Conservation (phyloP, 2,888 invertebrate genomes). For the Andricus quercusramuli region DNA sequence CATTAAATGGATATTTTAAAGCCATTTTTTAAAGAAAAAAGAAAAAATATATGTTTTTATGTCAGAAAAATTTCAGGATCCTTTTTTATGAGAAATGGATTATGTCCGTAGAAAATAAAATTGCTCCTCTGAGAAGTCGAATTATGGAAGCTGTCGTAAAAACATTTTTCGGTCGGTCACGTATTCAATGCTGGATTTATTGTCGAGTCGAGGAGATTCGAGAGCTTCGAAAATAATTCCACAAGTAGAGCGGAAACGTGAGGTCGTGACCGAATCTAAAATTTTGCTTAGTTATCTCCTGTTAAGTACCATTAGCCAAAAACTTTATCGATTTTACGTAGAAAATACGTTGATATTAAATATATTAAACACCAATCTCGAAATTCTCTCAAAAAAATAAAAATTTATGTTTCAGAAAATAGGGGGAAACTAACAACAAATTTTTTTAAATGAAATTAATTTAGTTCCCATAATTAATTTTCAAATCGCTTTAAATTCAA, state of each 20-base stretch:
- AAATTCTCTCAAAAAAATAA: no score
- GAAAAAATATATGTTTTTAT: not conserved
- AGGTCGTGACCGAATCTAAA: conserved; percentile 32
- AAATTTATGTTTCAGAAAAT: no score
- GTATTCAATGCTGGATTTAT: conserved; percentile 31
- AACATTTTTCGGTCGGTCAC: conserved; percentile 31
- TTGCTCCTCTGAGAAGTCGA: conserved; percentile 4
- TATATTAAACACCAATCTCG: not conserved
- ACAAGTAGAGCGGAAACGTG: conserved; percentile 28
- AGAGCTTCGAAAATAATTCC: conserved; percentile 31
- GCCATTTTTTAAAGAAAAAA: no score
- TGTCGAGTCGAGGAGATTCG: conserved; percentile 21
- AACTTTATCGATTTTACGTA: not conserved
- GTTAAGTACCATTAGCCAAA: not conserved
- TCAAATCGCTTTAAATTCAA: no score
- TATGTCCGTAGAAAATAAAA: conserved; percentile 16
- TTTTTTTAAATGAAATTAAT: no score
- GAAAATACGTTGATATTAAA: not conserved
- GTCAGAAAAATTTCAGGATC: not conserved
- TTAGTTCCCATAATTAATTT: no score
- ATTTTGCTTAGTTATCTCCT: conserved; percentile 15
- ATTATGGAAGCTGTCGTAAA: conserved; percentile 25
- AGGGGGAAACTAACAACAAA: no score
- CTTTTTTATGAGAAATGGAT: conserved; percentile 10
- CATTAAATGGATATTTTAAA: no score